phyloP scores from a whole-genome alignment of 2,113 vertebrate genomes.

The Eolophus roseicapilla region DNA sequence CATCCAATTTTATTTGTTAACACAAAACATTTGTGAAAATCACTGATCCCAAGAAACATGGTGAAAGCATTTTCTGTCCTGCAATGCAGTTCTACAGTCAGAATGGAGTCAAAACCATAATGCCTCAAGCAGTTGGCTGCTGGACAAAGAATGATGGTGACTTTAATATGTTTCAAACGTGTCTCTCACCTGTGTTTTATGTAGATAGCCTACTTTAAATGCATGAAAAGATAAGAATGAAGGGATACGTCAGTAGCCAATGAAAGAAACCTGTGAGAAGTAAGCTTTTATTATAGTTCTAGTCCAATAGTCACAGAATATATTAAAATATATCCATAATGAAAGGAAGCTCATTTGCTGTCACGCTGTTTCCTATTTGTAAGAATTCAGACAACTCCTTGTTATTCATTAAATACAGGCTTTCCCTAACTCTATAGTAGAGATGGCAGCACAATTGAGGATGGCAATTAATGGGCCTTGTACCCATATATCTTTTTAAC shows the following conservation, averaged over 20 bases:
- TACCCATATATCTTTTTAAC: not conserved
- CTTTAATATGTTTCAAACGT: not conserved
- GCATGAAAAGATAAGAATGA: not conserved
- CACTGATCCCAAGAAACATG: not conserved
- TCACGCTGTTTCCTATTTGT: not conserved
- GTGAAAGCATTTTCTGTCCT: not conserved
- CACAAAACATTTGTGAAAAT: not conserved
- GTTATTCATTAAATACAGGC: not conserved
- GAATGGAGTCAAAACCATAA: not conserved
- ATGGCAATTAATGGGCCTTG: not conserved
- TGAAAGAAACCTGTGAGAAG: not conserved
- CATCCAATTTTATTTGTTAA: not conserved
- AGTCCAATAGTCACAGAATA: not conserved
- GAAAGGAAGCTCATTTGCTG: not conserved
- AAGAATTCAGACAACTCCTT: not conserved
- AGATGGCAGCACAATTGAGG: not conserved
- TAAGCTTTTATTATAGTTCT: not conserved
- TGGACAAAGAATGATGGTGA: not conserved
- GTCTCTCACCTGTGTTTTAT: not conserved
- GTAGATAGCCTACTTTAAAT: not conserved
- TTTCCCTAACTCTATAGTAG: not conserved
- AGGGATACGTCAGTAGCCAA: not conserved
- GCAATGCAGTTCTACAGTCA: not conserved
- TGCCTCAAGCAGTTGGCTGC: not conserved
- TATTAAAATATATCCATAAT: not conserved